Percentiles rank a stretch among this genome's conserved stretches.
These are phyloP conservation scores for Chaunax sp. DNA, from an alignment of 2,797 vertebrate genomes.

Conservation along the genomic window DNA sequence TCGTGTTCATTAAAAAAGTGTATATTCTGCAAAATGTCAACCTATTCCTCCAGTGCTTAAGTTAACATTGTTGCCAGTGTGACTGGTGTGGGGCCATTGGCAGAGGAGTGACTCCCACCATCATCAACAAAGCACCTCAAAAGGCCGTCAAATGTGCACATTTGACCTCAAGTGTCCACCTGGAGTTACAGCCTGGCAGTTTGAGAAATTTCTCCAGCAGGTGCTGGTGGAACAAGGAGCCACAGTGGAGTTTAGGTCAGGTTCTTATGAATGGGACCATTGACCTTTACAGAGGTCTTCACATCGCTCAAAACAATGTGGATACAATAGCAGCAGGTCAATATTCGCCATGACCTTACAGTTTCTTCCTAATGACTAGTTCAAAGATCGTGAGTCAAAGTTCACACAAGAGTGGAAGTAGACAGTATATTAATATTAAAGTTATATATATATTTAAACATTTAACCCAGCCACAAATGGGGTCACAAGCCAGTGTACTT, in stretches of 20 bases:
- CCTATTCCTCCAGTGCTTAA: constrained; percentile 18
- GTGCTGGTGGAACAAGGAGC: constrained; percentile 47
- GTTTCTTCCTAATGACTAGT: constrained; percentile 24
- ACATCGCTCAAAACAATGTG: constrained; percentile 45
- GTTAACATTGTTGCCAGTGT: constrained; percentile 1
- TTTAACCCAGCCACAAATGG: too few species aligned
- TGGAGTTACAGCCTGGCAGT: constrained; percentile 34
- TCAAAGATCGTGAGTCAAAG: constrained; percentile 44
- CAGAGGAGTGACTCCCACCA: constrained; percentile 5
- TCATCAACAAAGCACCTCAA: constrained; percentile 29
- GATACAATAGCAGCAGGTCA: constrained; percentile 4
- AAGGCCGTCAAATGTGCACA: not conserved
- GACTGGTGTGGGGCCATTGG: constrained; percentile 5
- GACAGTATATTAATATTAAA: not conserved
- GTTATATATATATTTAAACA: not conserved
- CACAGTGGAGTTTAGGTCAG: too few species aligned
- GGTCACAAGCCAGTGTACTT: too few species aligned
- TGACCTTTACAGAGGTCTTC: constrained; percentile 53
- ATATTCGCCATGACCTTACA: constrained; percentile 28
- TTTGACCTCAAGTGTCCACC: constrained; percentile 52
- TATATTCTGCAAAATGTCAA: not conserved
- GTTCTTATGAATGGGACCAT: constrained; percentile 11
- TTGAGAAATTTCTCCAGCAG: constrained; percentile 32
- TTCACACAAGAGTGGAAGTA: constrained; percentile 9
- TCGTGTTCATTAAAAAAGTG: too few species aligned